Percentiles rank a stretch among this genome's conserved stretches.
These are phyloP conservation scores for Porites cylindrica DNA, from an alignment of 92 coral and sea anemone genomes.

Conservation along the genomic window DNA sequence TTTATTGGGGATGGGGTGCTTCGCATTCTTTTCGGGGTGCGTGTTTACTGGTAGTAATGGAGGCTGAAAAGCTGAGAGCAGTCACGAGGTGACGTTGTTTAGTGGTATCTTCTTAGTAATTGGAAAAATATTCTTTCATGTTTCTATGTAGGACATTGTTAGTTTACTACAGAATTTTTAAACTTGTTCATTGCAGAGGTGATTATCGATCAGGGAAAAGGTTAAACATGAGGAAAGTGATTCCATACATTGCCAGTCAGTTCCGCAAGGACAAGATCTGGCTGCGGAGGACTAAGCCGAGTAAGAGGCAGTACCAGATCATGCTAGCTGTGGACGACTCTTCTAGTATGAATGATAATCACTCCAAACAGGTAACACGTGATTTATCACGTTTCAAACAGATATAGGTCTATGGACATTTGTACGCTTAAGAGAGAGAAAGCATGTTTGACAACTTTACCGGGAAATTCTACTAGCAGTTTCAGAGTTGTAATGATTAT, in stretches of 20 bases:
- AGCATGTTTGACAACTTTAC: background rate
- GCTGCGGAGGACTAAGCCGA: slow-evolving; percentile 95
- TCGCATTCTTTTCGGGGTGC: too few relatives aligned
- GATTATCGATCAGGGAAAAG: slow-evolving; percentile 98
- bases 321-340: slow-evolving; percentile 99
- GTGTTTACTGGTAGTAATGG: too few relatives aligned
- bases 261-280: slow-evolving; percentile 98
- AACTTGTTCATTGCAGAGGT: slow-evolving; percentile 65
- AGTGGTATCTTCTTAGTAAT: too few relatives aligned
- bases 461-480: background rate
- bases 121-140: background rate
- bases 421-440: background rate
- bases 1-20: too few relatives aligned
- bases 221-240: slow-evolving; percentile 95
- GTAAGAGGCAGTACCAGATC: slow-evolving; percentile 96
- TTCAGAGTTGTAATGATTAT: too few relatives aligned
- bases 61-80: too few relatives aligned
- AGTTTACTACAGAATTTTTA: too few relatives aligned
- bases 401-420: too few relatives aligned
- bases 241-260: slow-evolving; percentile 99
- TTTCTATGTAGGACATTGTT: too few relatives aligned
- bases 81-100: too few relatives aligned
- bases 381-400: background rate
- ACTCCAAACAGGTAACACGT: slow-evolving; percentile 64
- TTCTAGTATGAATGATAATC: slow-evolving; percentile 97